These are phyloP conservation scores for Entelurus aequoreus DNA, from an alignment of 2,113 vertebrate genomes.

Conservation along the genomic window DNA sequence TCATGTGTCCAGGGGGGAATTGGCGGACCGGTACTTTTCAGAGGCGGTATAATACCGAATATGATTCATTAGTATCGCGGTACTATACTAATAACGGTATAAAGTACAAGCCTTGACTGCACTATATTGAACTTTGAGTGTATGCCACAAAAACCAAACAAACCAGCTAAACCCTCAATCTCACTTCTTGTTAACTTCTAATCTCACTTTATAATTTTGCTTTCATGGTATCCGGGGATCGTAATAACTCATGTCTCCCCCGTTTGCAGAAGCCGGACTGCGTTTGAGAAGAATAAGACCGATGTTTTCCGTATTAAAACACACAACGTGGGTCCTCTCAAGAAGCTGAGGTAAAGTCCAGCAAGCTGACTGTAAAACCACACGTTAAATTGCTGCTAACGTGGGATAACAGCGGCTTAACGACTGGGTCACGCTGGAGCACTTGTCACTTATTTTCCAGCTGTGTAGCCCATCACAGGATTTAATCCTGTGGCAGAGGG, in stretches of 20 bases:
- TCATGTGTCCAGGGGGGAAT: too few relatives aligned
- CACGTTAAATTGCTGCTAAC: not conserved
- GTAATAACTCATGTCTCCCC: conserved; percentile 15
- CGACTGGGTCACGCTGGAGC: conserved; percentile 14
- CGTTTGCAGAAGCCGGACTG: conserved; percentile 84
- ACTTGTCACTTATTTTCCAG: conserved; percentile 28
- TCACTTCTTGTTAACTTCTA: not conserved
- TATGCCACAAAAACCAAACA: not conserved
- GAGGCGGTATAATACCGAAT: too few relatives aligned
- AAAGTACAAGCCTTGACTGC: too few relatives aligned
- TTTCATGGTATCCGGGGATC: not conserved
- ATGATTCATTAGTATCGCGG: too few relatives aligned
- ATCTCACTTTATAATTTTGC: too few relatives aligned
- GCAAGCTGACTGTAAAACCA: not conserved
- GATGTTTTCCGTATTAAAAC: conserved; percentile 97
- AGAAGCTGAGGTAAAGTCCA: conserved; percentile 84
- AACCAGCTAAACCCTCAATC: not conserved
- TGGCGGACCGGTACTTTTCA: too few relatives aligned
- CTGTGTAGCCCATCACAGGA: conserved; percentile 29
- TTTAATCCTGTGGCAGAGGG: conserved; percentile 27
- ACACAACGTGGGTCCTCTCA: conserved; percentile 90
- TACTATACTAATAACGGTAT: too few relatives aligned
- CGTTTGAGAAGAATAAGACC: conserved; percentile 92
- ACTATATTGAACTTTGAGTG: too few relatives aligned
- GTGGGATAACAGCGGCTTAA: conserved; percentile 21